Evolutionary conservation across 2,113 vertebrate genomes (phyloP).

Genomic region (Colossoma macropomum): DNA sequence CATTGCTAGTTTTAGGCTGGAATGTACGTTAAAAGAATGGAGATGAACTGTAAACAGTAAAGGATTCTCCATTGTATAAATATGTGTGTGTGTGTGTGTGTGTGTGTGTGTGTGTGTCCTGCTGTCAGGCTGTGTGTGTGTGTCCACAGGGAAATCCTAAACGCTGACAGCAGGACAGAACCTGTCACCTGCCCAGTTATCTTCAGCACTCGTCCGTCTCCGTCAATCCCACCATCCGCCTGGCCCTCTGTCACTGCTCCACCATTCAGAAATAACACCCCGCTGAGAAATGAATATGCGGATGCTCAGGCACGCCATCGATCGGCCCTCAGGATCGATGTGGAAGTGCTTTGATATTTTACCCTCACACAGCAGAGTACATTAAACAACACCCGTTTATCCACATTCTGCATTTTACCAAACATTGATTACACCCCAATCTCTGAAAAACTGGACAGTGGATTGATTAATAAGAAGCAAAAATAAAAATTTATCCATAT

Average conservation of each 20-base stretch:
- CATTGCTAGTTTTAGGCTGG: no score
- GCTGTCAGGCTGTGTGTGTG: slow-evolving; percentile 63
- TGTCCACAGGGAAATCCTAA: slow-evolving; percentile 68
- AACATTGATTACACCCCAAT: slow-evolving; percentile 40
- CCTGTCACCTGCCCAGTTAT: slow-evolving; percentile 70
- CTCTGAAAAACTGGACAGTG: not conserved
- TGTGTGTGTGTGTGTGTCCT: slow-evolving; percentile 46
- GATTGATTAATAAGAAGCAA: slow-evolving; percentile 17
- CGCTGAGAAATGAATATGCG: slow-evolving; percentile 70
- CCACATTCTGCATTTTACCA: slow-evolving; percentile 53
- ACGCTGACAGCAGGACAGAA: slow-evolving; percentile 68
- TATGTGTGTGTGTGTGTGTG: slow-evolving; percentile 38
- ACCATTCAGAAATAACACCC: slow-evolving; percentile 64
- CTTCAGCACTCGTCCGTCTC: slow-evolving; percentile 28
- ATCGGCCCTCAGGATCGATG: slow-evolving; percentile 69
- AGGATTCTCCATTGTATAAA: not conserved
- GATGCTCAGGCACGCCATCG: slow-evolving; percentile 71
- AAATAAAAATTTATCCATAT: no score
- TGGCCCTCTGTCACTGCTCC: slow-evolving; percentile 27
- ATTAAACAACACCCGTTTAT: slow-evolving; percentile 60
- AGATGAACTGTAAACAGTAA: not conserved
- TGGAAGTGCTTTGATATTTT: slow-evolving; percentile 74
- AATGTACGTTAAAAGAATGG: no score
- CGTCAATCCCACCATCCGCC: slow-evolving; percentile 48
- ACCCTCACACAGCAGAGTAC: slow-evolving; percentile 57